Evolutionary conservation across 2,113 vertebrate genomes (phyloP), one percentile per base, ranked within the genome.

Genomic region (Thryonomys swinderianus): DNA sequence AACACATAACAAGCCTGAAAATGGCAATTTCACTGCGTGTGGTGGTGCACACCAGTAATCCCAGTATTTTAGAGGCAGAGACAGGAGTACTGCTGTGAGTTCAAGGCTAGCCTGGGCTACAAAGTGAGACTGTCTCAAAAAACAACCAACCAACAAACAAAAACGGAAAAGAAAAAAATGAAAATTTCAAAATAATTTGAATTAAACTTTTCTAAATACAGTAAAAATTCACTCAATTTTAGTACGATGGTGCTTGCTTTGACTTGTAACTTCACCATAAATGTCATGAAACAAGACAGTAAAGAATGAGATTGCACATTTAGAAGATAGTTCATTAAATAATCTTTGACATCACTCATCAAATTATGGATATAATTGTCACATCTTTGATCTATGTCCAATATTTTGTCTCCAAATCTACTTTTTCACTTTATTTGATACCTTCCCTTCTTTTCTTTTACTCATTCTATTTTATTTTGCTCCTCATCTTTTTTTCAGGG

Each of bases 141-240:
- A 51, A 51, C 48, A 51, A 51, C 6, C n/a, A n/a, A n/a, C n/a
- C n/a, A n/a, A n/a, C n/a, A n/a, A 51, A 51, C 10, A 51, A 51
- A 51, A 51, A 51, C 5, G 48, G 10, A 51, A 51, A 51, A 10
- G 48, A 51, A 51, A 51, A 51, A 88, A 83, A 62, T 87, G 48
- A 67, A 94, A 92, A 84, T 10, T 53, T 95, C 18, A 64, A 64
- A 91, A 82, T 85, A 91, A 76, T 32, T 88, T 8, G 4, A 76
- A 40, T 76, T 42, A 62, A 57, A 86, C 37, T 71, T 84, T 83
- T 64, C 53, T 4, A 3, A 88, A 94, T 3, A 53, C 81, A 45
- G 14, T n/a, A 66, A 95, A 66, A 34, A 93, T 40, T 32, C 76
- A 61, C 27, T 37, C 37, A n/a, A 62, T 67, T 88, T 93, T 30